A percentile compares a stretch with the other conserved stretches of the same genome.
phyloP scores from a whole-genome alignment of 2,888 invertebrate species.

The Orthonevra nobilis region DNA sequence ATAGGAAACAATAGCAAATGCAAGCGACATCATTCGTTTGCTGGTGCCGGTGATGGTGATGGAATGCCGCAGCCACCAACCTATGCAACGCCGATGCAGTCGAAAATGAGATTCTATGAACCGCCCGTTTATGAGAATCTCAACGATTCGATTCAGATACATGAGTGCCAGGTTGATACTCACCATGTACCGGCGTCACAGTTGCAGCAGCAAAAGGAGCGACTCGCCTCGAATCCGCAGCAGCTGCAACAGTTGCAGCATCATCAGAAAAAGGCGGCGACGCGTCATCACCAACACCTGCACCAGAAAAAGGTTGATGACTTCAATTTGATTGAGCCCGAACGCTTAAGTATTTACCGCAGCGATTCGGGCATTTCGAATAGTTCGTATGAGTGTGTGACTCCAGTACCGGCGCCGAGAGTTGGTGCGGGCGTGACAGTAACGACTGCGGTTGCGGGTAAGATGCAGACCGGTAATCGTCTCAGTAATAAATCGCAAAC shows the following conservation, averaged over 20 bases:
- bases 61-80: conserved; percentile 59
- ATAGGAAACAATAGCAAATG: conserved; percentile 73
- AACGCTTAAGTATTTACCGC: conserved; percentile 79
- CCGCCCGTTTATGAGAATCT: conserved; percentile 83
- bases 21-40: conserved; percentile 80
- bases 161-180: conserved; percentile 79
- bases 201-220: conserved; percentile 51
- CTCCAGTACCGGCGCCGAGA: conserved; percentile 83
- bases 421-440: conserved; percentile 36
- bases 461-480: conserved; percentile 57
- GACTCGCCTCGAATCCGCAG: conserved; percentile 36
- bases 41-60: conserved; percentile 79
- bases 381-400: conserved; percentile 82
- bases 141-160: conserved; percentile 85
- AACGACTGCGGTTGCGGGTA: conserved; percentile 24
- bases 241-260: conserved; percentile 53
- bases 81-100: conserved; percentile 59
- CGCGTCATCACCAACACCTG: conserved; percentile 68
- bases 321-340: conserved; percentile 78
- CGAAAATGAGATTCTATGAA: conserved; percentile 77
- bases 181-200: conserved; percentile 71
- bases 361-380: conserved; percentile 80
- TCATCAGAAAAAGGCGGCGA: conserved; percentile 47
- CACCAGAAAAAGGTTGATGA: conserved; percentile 74
- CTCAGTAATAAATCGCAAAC: conserved; percentile 49